Evolutionary conservation across 2,888 invertebrate species (phyloP).

Genomic region (Copidosoma aretas): DNA sequence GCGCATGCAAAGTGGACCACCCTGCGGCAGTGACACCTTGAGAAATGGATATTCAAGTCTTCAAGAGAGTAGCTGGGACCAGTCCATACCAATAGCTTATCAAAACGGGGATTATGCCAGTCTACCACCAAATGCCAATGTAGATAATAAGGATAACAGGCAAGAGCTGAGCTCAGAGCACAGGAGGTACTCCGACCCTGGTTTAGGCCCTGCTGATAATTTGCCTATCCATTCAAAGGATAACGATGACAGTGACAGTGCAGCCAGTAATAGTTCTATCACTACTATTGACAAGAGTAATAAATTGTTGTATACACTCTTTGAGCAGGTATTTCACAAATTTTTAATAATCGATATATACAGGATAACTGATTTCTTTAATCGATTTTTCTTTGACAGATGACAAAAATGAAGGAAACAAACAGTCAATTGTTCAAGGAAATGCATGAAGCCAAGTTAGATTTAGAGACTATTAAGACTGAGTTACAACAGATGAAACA

Average conservation of each 20-base stretch:
- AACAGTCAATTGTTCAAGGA: constrained; percentile 80
- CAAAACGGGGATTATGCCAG: constrained; percentile 68
- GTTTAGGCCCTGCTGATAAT: constrained; percentile 64
- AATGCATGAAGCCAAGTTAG: constrained; percentile 76
- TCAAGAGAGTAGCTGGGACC: constrained; percentile 51
- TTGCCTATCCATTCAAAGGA: constrained; percentile 62
- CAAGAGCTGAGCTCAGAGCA: constrained; percentile 66
- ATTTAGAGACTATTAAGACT: constrained; percentile 58
- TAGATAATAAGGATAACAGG: constrained; percentile 64
- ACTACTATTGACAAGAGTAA: constrained; percentile 67
- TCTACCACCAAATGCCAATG: constrained; percentile 74
- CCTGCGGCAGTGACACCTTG: constrained; percentile 33
- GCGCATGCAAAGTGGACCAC: constrained; percentile 43
- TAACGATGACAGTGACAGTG: constrained; percentile 66
- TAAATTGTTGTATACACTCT: constrained; percentile 69
- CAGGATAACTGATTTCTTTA: not conserved
- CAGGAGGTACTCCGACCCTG: constrained; percentile 74
- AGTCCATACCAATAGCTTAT: constrained; percentile 44
- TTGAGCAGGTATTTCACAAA: constrained; percentile 72
- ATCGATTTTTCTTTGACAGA: constrained; percentile 46
- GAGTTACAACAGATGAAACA: constrained; percentile 55
- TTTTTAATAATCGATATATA: not conserved
- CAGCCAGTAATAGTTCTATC: constrained; percentile 61
- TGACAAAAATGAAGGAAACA: constrained; percentile 70
- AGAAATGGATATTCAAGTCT: constrained; percentile 54